Conservation (phyloP, 2,797 vertebrate genomes). For the Nannoperca australis region DNA sequence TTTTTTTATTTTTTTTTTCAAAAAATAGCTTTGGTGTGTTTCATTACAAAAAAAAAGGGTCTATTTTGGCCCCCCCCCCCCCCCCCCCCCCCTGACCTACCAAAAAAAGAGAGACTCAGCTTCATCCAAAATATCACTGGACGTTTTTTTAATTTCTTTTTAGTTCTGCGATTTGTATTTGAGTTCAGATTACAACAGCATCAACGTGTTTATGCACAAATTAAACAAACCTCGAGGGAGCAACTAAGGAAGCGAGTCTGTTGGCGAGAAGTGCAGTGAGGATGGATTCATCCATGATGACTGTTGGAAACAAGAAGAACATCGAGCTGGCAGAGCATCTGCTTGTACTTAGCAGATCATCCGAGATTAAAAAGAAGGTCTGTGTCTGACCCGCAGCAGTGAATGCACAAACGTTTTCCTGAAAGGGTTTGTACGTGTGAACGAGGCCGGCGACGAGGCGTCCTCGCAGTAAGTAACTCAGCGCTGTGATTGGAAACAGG, state of each 20-base stretch:
- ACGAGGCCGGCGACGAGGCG: slow-evolving; percentile 34
- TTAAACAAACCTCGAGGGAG: slow-evolving; percentile 56
- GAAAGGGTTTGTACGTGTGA: slow-evolving; percentile 49
- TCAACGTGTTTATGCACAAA: slow-evolving; percentile 57
- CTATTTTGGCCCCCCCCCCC: too few relatives aligned
- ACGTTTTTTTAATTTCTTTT: slow-evolving; percentile 35
- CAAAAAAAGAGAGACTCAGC: slow-evolving; percentile 7
- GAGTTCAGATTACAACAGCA: slow-evolving; percentile 38
- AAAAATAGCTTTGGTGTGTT: slow-evolving; percentile 45
- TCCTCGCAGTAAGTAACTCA: slow-evolving; percentile 33
- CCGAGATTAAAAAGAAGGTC: slow-evolving; percentile 54
- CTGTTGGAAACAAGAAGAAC: slow-evolving; percentile 24
- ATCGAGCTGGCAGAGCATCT: slow-evolving; percentile 60
- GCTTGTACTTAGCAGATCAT: slow-evolving; percentile 65
- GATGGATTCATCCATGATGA: slow-evolving; percentile 47
- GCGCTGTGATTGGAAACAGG: not conserved
- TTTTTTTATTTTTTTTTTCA: too few relatives aligned
- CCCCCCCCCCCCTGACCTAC: not conserved
- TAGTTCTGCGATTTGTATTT: slow-evolving; percentile 38
- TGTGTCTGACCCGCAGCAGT: slow-evolving; percentile 31
- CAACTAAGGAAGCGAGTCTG: slow-evolving; percentile 35
- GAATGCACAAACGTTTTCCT: slow-evolving; percentile 51
- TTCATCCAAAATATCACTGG: slow-evolving; percentile 68
- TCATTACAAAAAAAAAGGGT: slow-evolving; percentile 25
- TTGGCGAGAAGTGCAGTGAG: slow-evolving; percentile 29